Evolutionary conservation across 2,888 invertebrate genomes (phyloP).

Genomic region (Resseliella maxima): DNA sequence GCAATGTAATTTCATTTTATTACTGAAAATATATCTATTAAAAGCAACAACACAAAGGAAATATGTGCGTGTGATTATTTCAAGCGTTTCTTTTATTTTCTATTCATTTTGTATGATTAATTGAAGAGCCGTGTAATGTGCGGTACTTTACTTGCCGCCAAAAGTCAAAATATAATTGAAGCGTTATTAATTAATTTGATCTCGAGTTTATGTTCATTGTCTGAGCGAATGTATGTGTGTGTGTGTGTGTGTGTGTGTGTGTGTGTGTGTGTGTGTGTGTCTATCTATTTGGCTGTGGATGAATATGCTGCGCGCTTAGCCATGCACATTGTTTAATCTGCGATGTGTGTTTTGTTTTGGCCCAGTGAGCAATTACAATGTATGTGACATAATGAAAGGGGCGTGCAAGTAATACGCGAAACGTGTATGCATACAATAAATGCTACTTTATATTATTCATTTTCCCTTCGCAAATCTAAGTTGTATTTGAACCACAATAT

Average conservation of each 20-base stretch:
- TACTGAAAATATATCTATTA: no score
- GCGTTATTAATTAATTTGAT: constrained; percentile 55
- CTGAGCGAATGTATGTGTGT: background rate
- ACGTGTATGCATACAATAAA: background rate
- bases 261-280: background rate
- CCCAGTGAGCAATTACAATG: constrained; percentile 53
- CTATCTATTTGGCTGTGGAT: no score
- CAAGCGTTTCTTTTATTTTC: background rate
- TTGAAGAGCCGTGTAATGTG: constrained; percentile 25
- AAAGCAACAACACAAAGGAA: no score
- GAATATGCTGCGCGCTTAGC: background rate
- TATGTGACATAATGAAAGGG: background rate
- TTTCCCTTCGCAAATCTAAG: background rate
- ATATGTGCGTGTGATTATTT: no score
- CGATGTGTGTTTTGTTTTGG: constrained; percentile 35
- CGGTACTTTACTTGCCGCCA: background rate
- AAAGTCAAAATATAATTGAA: constrained; percentile 54
- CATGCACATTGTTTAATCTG: background rate
- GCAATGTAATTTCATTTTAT: no score
- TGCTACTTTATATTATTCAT: background rate
- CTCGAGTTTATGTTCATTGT: background rate
- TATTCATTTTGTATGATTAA: background rate
- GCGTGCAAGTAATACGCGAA: constrained; percentile 39
- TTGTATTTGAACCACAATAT: constrained; percentile 14
- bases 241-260: background rate